These are phyloP conservation scores for Diuraphis noxia DNA, from an alignment of 1,140 invertebrate genomes.

Conservation along the genomic window DNA sequence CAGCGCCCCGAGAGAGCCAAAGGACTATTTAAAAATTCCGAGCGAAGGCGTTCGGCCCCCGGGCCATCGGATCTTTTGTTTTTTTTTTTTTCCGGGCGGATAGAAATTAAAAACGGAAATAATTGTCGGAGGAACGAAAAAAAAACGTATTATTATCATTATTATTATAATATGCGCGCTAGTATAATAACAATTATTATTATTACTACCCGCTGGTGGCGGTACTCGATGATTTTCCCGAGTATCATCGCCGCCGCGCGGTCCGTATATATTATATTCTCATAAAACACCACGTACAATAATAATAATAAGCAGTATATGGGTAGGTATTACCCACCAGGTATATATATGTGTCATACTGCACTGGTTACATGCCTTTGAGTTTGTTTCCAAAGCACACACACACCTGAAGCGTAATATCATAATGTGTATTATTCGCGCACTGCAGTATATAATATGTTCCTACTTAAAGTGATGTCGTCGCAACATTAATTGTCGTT, in stretches of 20 bases:
- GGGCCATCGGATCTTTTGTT: slow-evolving; percentile 36
- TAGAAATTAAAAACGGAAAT: slow-evolving; percentile 5
- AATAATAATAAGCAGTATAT: neutral
- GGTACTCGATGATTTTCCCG: slow-evolving; percentile 31
- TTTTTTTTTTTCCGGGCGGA: slow-evolving; percentile 22
- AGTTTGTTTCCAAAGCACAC: neutral
- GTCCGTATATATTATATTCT: neutral
- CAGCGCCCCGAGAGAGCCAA: slow-evolving; percentile 10
- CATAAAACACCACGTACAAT: neutral
- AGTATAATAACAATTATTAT: slow-evolving; percentile 25
- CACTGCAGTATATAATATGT: neutral
- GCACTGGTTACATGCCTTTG: neutral
- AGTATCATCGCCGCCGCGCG: neutral
- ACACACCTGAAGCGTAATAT: neutral
- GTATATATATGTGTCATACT: neutral
- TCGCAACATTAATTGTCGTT: neutral
- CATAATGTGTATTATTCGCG: neutral
- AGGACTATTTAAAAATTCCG: slow-evolving; percentile 48
- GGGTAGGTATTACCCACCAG: too few species aligned
- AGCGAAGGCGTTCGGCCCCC: slow-evolving; percentile 37
- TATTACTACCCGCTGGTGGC: slow-evolving; percentile 8
- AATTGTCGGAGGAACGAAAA: neutral
- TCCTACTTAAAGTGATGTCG: neutral
- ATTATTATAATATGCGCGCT: neutral
- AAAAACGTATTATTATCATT: slow-evolving; percentile 13